Percentiles rank a stretch among this genome's conserved stretches.
Evolutionary conservation across 2,797 vertebrate species (phyloP).

Genomic region (Leptoclinus maculatus): DNA sequence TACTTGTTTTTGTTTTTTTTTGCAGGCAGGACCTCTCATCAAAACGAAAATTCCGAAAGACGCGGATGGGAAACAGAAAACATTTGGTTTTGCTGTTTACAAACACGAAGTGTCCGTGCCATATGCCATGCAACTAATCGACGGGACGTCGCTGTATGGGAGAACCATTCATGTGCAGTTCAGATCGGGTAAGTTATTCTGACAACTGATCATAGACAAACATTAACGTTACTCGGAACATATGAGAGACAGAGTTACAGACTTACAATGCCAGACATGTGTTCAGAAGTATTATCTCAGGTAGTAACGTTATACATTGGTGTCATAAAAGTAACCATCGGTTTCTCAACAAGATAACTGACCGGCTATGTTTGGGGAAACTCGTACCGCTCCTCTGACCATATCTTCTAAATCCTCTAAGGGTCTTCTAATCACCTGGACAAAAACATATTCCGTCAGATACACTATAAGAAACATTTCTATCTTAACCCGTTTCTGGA

Average conservation of each 20-base stretch:
- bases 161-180: slow-evolving; percentile 92
- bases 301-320: too few relatives aligned
- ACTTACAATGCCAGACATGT: too few relatives aligned
- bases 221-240: not conserved
- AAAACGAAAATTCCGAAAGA: slow-evolving; percentile 96
- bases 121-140: slow-evolving; percentile 91
- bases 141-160: slow-evolving; percentile 89
- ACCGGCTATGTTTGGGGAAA: too few relatives aligned
- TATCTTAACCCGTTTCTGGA: too few relatives aligned
- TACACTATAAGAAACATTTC: not conserved
- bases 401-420: not conserved
- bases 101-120: slow-evolving; percentile 95
- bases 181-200: slow-evolving; percentile 86
- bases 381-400: too few relatives aligned
- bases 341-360: not conserved
- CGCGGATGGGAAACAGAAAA: slow-evolving; percentile 91
- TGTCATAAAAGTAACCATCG: not conserved
- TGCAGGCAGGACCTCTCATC: slow-evolving; percentile 92
- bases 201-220: not conserved
- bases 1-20: slow-evolving; percentile 14
- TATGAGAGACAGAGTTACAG: too few relatives aligned
- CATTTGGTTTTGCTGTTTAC: slow-evolving; percentile 95
- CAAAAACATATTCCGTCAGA: not conserved
- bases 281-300: too few relatives aligned
- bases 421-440: not conserved